A percentile compares a stretch with the other conserved stretches of the same genome.
Evolutionary conservation across 1,140 invertebrate species (phyloP).

Genomic region (Periplaneta americana): DNA sequence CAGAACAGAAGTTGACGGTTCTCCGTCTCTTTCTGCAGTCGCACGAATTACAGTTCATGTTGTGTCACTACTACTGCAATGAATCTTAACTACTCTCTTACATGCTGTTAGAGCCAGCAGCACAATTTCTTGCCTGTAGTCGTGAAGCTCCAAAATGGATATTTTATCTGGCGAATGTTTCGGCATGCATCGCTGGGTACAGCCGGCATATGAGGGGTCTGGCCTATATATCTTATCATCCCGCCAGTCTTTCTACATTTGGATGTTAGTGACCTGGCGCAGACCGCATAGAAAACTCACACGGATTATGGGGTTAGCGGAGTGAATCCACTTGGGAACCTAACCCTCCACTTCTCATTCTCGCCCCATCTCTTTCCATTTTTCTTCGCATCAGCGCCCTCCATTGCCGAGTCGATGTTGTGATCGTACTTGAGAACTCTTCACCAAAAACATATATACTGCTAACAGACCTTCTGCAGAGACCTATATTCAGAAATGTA

Average conservation of each 20-base stretch:
- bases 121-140: not conserved
- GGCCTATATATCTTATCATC: not conserved
- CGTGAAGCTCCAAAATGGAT: not conserved
- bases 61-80: not conserved
- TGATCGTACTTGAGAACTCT: not conserved
- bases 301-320: not conserved
- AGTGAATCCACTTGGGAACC: not conserved
- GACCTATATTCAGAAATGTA: not conserved
- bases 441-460: not conserved
- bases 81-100: not conserved
- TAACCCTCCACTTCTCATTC: not conserved
- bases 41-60: not conserved
- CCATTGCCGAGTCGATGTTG: not conserved
- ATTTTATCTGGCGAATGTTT: not conserved
- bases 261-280: not conserved
- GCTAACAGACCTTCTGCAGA: not conserved
- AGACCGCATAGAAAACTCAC: too few species aligned
- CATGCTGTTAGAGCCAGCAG: not conserved
- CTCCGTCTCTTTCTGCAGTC: not conserved
- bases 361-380: not conserved
- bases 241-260: not conserved
- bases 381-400: not conserved
- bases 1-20: not conserved
- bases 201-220: not conserved
- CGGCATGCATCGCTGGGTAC: not conserved